Conservation (phyloP, 2,113 vertebrate genomes). For the Mus pahari region DNA sequence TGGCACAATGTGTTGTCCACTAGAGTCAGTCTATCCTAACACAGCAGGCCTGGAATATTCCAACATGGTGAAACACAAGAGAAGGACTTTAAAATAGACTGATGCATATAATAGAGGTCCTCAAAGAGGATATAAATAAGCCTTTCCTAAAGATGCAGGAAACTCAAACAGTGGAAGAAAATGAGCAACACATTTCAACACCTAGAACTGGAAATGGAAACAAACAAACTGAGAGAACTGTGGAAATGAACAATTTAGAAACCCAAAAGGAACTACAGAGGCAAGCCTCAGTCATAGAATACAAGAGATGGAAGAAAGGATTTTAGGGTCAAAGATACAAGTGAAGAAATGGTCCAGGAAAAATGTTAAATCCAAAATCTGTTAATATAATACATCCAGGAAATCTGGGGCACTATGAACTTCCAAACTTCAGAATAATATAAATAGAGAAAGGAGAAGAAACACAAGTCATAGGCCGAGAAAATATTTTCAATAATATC, state of each 20-base stretch:
- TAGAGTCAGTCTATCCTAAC: background rate
- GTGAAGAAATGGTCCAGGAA: background rate
- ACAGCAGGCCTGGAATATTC: background rate
- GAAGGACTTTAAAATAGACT: background rate
- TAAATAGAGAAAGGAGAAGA: background rate
- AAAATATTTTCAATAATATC: background rate
- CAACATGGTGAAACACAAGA: background rate
- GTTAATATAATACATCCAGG: background rate
- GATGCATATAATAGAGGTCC: background rate
- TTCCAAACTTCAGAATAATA: background rate
- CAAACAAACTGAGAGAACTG: background rate
- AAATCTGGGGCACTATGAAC: background rate
- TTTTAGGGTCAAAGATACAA: background rate
- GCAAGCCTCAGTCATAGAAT: background rate
- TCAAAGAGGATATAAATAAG: background rate
- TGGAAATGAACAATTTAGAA: background rate
- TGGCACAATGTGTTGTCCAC: background rate
- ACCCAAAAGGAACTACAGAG: background rate
- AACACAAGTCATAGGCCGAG: background rate
- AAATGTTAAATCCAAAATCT: background rate
- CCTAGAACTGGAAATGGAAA: background rate
- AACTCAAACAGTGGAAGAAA: background rate
- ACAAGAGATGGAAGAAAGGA: background rate
- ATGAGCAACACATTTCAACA: background rate
- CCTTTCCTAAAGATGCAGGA: background rate